Conservation (phyloP, 2,888 invertebrate genomes). For the Xestobium rufovillosum region DNA sequence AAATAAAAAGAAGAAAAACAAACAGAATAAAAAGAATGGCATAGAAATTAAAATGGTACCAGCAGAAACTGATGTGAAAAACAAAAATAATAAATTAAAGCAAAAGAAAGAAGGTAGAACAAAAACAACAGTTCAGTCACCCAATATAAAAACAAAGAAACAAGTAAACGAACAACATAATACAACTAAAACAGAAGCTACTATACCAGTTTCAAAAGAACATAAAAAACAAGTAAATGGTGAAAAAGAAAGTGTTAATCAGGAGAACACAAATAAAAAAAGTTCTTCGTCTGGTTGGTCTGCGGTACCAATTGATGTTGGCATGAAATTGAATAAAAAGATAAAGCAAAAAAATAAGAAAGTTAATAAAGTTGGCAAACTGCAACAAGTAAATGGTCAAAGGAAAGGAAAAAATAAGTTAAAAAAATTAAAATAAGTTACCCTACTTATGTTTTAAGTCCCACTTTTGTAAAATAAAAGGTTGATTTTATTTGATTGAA, state of each 20-base stretch:
- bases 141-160: background rate
- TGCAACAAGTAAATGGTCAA: constrained; percentile 17
- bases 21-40: constrained; percentile 8
- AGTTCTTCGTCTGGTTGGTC: constrained; percentile 14
- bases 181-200: background rate
- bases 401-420: constrained; percentile 9
- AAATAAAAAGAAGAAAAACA: constrained; percentile 7
- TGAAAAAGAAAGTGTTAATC: background rate
- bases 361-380: constrained; percentile 6
- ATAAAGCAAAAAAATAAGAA: constrained; percentile 25
- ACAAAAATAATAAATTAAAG: constrained; percentile 14
- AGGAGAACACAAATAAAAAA: too few relatives aligned
- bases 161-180: background rate
- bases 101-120: constrained; percentile 4
- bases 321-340: constrained; percentile 27
- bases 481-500: too few relatives aligned
- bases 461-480: background rate
- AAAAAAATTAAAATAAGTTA: constrained; percentile 5
- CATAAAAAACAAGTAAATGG: too few relatives aligned
- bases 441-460: background rate
- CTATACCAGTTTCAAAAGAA: background rate
- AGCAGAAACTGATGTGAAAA: constrained; percentile 16
- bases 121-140: constrained; percentile 7
- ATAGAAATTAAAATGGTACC: constrained; percentile 10
- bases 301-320: constrained; percentile 23